Percentiles rank a stretch among this genome's conserved stretches.
Evolutionary conservation across 2,888 invertebrate genomes (phyloP).

Genomic region (Cancer borealis): DNA sequence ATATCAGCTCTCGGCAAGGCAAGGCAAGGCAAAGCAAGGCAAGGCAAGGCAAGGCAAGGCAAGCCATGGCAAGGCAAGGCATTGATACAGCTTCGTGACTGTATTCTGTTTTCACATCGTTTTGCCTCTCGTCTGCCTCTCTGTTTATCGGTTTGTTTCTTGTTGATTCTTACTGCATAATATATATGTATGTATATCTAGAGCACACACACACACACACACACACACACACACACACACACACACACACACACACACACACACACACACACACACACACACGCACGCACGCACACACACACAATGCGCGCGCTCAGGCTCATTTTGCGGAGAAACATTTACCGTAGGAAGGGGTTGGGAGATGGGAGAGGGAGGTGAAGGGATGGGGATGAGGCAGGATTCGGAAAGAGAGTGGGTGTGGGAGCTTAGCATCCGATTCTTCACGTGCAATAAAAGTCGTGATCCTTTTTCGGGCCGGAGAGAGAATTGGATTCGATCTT

Average conservation of each 20-base stretch:
- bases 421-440: constrained; percentile 24
- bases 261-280: constrained; percentile 40
- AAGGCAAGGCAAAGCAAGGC: too few species aligned
- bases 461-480: background rate
- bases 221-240: constrained; percentile 17
- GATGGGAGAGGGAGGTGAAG: background rate
- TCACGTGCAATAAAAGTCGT: constrained; percentile 35
- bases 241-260: constrained; percentile 24
- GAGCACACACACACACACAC: background rate
- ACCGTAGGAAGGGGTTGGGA: background rate
- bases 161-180: background rate
- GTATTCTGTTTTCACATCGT: too few species aligned
- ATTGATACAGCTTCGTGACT: too few species aligned
- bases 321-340: background rate
- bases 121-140: background rate
- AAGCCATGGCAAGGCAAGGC: too few species aligned
- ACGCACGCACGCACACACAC: background rate
- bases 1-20: too few species aligned
- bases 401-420: background rate
- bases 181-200: background rate
- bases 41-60: too few species aligned
- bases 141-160: background rate
- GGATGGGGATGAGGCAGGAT: background rate
- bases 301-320: constrained; percentile 20
- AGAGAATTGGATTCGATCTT: constrained; percentile 15